Evolutionary conservation across 92 coral and sea anemone genomes (phyloP).

Genomic region (Isaurus tuberculatus): DNA sequence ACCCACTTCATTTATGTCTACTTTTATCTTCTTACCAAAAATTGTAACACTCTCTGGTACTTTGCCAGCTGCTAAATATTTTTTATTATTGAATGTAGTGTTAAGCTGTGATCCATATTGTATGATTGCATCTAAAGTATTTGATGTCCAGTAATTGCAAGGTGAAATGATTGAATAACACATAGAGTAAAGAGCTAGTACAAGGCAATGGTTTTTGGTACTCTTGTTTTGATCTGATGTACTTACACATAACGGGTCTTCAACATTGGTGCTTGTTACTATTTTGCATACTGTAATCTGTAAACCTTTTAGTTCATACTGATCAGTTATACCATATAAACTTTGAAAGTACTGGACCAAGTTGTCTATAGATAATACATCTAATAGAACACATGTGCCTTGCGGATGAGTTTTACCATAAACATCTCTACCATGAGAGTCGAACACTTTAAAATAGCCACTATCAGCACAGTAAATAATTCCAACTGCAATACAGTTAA

Average conservation of each 20-base stretch:
- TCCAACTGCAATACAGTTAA: slow-evolving; percentile 33
- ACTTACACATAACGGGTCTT: not conserved
- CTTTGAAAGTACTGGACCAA: slow-evolving; percentile 30
- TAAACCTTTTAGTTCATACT: slow-evolving; percentile 23
- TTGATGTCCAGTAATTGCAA: slow-evolving; percentile 64
- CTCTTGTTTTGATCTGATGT: slow-evolving; percentile 38
- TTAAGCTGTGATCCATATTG: slow-evolving; percentile 61
- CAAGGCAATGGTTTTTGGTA: slow-evolving; percentile 48
- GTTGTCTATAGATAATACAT: slow-evolving; percentile 5
- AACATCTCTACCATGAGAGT: slow-evolving; percentile 23
- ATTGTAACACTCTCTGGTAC: slow-evolving; percentile 29
- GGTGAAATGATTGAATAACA: slow-evolving; percentile 65
- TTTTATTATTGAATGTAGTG: slow-evolving; percentile 48
- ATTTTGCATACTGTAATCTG: slow-evolving; percentile 12
- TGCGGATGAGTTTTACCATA: slow-evolving; percentile 3
- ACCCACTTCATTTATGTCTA: slow-evolving; percentile 19
- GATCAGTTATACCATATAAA: slow-evolving; percentile 2
- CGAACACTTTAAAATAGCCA: slow-evolving; percentile 17
- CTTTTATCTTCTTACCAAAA: slow-evolving; percentile 28
- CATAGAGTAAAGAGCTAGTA: slow-evolving; percentile 57
- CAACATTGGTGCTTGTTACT: slow-evolving; percentile 14
- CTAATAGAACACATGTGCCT: slow-evolving; percentile 22
- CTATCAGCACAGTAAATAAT: slow-evolving; percentile 17
- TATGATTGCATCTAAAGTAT: slow-evolving; percentile 57
- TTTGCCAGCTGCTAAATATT: slow-evolving; percentile 15